Base-by-base conservation (phyloP, 2,797 vertebrate species). In the Psittacula derbiana region DNA sequence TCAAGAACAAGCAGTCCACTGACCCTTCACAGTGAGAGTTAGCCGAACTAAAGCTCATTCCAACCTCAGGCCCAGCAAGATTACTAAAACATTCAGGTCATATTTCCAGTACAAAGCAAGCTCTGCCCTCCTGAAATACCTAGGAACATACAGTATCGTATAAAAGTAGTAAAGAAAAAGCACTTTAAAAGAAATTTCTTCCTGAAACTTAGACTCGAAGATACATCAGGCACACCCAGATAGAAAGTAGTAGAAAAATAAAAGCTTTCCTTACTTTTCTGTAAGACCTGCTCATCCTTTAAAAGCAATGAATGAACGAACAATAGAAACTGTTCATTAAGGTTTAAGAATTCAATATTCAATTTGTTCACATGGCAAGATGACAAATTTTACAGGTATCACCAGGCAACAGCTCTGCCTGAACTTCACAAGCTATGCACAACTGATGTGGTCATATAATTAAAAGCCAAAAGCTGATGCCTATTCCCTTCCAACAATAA, bases 1-100 rank as follows among this genome's bases (percentile, higher is more conserved):
- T 86, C 4, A 70, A 86, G 90, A 93, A 92, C 71, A 94, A 88
- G 88, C 73, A 88, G 80, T 64, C 93, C 65, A 40, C 94, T 94
- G 94, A 94, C 95, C 93, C 93, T 85, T 84, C 6, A 5, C 0
- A 0, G 67, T 41, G 66, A 90, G 86, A 44, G 4, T 62, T 47
- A 62, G 40, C 50, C 3, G 1, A 92, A 86, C 83, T 20, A 64
- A 66, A 84, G 83, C 88, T 86, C 78, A 64, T 70, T 81, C 28
- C 50, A 87, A 70, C 33, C 83, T 60, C 47, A 9, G 30, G 14
- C 55, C 83, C 88, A 80, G 78, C 25, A 73, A 79, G 66, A 86
- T 70, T 38, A 80, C 31, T 41, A 30, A 88, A 94, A 93, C 19
- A 60, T 84, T 66, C 83, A 80, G 50, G 88, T 88, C 33, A 4